Evolutionary conservation across 1,140 invertebrate species (phyloP), one percentile per base, ranked within the genome.

Genomic region (Drosophila ercepeae): DNA sequence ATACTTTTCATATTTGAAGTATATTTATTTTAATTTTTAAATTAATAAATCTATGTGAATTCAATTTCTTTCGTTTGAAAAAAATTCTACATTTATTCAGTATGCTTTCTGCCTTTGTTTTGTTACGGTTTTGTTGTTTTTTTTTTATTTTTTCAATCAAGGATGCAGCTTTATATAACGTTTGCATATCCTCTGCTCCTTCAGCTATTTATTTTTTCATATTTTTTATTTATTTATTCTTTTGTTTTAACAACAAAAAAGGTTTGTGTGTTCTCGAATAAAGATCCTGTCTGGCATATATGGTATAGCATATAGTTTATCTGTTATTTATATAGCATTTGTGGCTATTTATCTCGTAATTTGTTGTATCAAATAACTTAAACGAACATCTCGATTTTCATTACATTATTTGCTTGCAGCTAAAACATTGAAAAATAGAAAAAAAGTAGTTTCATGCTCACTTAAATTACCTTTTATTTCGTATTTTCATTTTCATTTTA

Each of bases 31-130:
- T 84, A 86, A 77, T 77, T 88, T 81, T 86, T 86, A 88, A 88
- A 88, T 86, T 88, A 86, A 86, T 86, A 86, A 86, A 88, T 88
- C 82, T 88, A 88, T 78, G 63, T 75, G 73, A 88, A 88, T 78
- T 78, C 52, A 53, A 86, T 88, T 81, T 78, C 70, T 69, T 75
- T 88, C 82, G 77, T 77, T 57, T 70, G 82, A 86, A 88, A 88
- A 84, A 86, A 86, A 86, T 69, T 83, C 72, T 81, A 76, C 71
- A 53, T 76, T 67, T 67, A 67, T 67, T 67, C 60, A 64, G 60
- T 64, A 64, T 64, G 60, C 60, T 64, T 44, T 60, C 42, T 61
- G 45, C 21, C 18, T 65, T 69, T 77, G 39, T 74, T 57, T 53
- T 75, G n/a, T 25, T 39, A 45, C 64, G 42, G n/a, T 60, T 21